phyloP scores from a whole-genome alignment of 1,140 invertebrate species.

The Wiebesia pumilae region DNA sequence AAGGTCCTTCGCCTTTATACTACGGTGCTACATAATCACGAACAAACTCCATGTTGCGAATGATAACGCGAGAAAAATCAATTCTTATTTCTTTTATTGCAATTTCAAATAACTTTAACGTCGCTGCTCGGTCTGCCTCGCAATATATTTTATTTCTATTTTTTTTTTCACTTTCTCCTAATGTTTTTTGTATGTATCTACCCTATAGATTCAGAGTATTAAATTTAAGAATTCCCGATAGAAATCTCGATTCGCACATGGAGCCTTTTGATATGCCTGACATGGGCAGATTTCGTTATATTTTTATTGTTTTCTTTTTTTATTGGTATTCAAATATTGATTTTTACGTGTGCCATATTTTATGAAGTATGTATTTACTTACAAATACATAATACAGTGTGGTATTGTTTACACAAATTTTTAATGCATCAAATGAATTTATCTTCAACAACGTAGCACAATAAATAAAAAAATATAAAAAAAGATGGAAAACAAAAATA shows the following conservation, averaged over 20 bases:
- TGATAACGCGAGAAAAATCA: not conserved
- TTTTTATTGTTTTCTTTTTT: not conserved
- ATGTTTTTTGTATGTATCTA: too few relatives aligned
- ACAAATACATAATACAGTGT: not conserved
- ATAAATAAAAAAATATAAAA: not conserved
- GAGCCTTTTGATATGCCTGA: constrained; percentile 29
- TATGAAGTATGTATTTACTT: not conserved
- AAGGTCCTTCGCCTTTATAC: constrained; percentile 54
- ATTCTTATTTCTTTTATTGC: constrained; percentile 22
- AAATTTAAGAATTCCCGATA: not conserved
- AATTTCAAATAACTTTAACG: constrained; percentile 25
- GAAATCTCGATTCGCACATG: constrained; percentile 26
- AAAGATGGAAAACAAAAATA: too few relatives aligned
- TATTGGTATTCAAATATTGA: not conserved
- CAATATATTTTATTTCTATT: not conserved
- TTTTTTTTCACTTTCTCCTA: too few relatives aligned
- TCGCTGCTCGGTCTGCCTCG: constrained; percentile 25
- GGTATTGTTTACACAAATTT: not conserved
- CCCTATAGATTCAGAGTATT: not conserved
- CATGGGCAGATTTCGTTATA: constrained; percentile 23
- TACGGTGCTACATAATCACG: constrained; percentile 14
- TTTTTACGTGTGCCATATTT: constrained; percentile 23
- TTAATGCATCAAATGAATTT: too few relatives aligned
- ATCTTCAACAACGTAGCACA: too few relatives aligned
- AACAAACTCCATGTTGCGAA: constrained; percentile 39